Percentiles rank a stretch among this genome's conserved stretches.
phyloP scores from a whole-genome alignment of 2,113 vertebrate genomes.

The Vulpes ferrilata region DNA sequence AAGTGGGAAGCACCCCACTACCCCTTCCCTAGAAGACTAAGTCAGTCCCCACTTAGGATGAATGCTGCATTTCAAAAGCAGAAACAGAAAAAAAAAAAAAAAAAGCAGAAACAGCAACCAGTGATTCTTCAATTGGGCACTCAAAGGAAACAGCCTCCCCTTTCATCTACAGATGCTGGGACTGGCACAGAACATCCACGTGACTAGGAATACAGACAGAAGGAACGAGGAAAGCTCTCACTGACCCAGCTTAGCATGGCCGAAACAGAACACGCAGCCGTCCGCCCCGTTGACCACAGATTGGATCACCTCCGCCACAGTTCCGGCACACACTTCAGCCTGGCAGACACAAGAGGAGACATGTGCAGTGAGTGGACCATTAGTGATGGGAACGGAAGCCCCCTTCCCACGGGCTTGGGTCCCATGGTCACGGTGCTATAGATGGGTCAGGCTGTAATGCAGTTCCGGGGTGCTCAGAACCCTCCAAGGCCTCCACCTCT shows the following conservation, averaged over 20 bases:
- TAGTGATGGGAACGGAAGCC: accelerated
- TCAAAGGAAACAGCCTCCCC: neutral
- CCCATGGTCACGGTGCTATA: accelerated
- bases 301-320: slow-evolving; percentile 99
- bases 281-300: slow-evolving; percentile 99
- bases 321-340: slow-evolving; percentile 98
- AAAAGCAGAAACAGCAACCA: neutral
- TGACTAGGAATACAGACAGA: neutral
- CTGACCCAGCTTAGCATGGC: slow-evolving; percentile 97
- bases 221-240: slow-evolving; percentile 50
- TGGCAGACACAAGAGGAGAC: slow-evolving; percentile 80
- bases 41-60: neutral
- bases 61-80: neutral
- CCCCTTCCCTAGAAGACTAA: neutral
- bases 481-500: neutral
- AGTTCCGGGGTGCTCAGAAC: neutral
- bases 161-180: neutral
- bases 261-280: slow-evolving; percentile 99
- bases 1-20: neutral
- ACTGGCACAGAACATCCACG: neutral
- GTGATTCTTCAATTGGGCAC: neutral
- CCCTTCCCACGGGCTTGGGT: neutral
- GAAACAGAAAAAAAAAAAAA: no score
- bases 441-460: neutral
- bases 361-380: neutral